Evolutionary conservation across 2,797 vertebrate species (phyloP).

Genomic region (Epinephelus malabaricus): DNA sequence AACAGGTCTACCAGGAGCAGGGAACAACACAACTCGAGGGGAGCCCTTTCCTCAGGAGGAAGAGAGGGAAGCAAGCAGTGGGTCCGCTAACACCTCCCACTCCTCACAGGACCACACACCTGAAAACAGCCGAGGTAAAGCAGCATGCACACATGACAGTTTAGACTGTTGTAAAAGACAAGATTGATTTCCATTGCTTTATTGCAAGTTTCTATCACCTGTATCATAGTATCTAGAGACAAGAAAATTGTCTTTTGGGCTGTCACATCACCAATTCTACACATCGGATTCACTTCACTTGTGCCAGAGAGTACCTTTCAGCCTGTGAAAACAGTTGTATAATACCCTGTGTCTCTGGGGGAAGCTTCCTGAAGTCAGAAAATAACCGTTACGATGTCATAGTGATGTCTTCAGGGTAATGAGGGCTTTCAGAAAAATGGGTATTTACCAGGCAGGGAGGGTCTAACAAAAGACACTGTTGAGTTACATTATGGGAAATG

Average conservation of each 20-base stretch:
- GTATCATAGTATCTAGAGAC: not conserved
- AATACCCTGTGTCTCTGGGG: not conserved
- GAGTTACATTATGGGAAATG: not conserved
- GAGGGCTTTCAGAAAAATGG: too few species aligned
- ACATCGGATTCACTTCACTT: not conserved
- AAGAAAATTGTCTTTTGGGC: too few species aligned
- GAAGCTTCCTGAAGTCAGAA: not conserved
- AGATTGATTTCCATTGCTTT: not conserved
- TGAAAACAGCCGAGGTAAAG: slow-evolving; percentile 75
- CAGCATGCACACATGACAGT: not conserved
- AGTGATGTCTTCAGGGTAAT: not conserved
- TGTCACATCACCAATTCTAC: not conserved
- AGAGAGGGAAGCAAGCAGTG: slow-evolving; percentile 60
- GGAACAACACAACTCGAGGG: not conserved
- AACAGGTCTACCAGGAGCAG: not conserved
- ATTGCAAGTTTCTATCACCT: not conserved
- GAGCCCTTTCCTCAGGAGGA: slow-evolving; percentile 20
- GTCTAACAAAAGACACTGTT: too few species aligned
- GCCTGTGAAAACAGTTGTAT: not conserved
- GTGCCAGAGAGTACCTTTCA: not conserved
- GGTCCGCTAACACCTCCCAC: slow-evolving; percentile 74
- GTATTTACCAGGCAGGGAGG: too few species aligned
- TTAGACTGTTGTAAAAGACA: not conserved
- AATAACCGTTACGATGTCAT: not conserved
- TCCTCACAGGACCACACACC: slow-evolving; percentile 73